Percentiles rank a stretch among this genome's conserved stretches.
These are phyloP conservation scores for Pomatorhinus ruficollis DNA, from an alignment of 2,113 vertebrate species.

Conservation along the genomic window DNA sequence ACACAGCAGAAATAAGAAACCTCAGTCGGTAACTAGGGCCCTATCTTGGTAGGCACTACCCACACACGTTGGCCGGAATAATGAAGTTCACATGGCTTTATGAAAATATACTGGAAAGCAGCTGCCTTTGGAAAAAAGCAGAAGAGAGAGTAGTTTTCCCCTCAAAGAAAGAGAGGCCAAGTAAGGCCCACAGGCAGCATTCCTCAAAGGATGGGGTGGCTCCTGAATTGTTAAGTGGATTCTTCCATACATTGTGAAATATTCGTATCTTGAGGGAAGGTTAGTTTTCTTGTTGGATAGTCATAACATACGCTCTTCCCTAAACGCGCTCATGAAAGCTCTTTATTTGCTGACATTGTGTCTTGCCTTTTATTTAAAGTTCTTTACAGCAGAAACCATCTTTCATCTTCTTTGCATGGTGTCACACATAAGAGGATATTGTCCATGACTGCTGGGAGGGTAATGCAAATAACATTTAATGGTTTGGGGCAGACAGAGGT, in stretches of 20 bases:
- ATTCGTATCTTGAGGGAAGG: conserved; percentile 10
- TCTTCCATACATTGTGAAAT: conserved; percentile 9
- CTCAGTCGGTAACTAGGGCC: accelerated
- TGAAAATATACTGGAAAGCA: not conserved
- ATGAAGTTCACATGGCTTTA: not conserved
- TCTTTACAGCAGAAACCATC: not conserved
- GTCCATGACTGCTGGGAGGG: not conserved
- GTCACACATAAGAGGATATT: not conserved
- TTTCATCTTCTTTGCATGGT: not conserved
- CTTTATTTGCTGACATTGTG: not conserved
- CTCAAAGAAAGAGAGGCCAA: not conserved
- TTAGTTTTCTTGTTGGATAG: not conserved
- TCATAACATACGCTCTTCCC: not conserved
- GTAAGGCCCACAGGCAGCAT: not conserved
- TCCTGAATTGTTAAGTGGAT: not conserved
- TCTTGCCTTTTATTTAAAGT: conserved; percentile 1
- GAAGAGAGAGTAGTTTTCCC: not conserved
- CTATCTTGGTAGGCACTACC: not conserved
- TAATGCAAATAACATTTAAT: not conserved
- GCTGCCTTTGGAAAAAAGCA: not conserved
- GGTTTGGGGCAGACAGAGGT: not conserved
- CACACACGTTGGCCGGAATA: not conserved
- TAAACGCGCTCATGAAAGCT: not conserved
- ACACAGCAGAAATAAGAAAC: not conserved
- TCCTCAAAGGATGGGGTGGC: conserved; percentile 4